Conservation (phyloP, 2,113 vertebrate genomes). For the Coturnix japonica region DNA sequence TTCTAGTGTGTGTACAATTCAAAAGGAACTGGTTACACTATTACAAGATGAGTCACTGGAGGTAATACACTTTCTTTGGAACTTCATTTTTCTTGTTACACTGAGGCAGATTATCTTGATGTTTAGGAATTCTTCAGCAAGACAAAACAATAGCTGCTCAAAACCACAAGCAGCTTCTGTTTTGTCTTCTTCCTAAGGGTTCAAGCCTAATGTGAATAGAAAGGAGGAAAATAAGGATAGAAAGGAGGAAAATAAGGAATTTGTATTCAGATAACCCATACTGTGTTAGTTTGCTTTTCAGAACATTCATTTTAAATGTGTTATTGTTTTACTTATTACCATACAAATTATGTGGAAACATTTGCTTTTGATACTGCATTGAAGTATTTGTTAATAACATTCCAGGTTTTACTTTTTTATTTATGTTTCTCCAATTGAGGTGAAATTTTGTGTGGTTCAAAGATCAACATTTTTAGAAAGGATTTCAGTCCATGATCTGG, state of each 20-base stretch:
- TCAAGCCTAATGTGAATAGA: neutral
- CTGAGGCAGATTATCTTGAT: neutral
- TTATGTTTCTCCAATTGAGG: neutral
- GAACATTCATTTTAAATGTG: neutral
- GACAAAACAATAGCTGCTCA: neutral
- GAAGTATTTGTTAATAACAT: neutral
- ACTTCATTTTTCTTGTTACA: conserved; percentile 30
- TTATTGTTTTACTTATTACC: neutral
- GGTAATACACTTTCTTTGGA: conserved; percentile 79
- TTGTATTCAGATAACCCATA: neutral
- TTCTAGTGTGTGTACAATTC: conserved; percentile 87
- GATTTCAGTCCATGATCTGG: neutral
- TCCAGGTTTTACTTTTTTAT: neutral
- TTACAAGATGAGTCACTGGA: conserved; percentile 93
- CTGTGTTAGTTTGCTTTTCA: neutral
- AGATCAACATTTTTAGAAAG: neutral
- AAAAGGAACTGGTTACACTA: conserved; percentile 90
- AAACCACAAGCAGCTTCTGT: neutral
- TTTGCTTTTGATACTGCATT: neutral
- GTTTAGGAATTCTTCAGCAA: conserved; percentile 1
- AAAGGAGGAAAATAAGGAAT: neutral
- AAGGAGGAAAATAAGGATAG: neutral
- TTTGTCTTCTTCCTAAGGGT: neutral
- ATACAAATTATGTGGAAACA: neutral
- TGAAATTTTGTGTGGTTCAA: neutral